Evolutionary conservation across 2,888 invertebrate genomes (phyloP), one percentile per base, ranked within the genome.

Genomic region (Stenodera caucasica): DNA sequence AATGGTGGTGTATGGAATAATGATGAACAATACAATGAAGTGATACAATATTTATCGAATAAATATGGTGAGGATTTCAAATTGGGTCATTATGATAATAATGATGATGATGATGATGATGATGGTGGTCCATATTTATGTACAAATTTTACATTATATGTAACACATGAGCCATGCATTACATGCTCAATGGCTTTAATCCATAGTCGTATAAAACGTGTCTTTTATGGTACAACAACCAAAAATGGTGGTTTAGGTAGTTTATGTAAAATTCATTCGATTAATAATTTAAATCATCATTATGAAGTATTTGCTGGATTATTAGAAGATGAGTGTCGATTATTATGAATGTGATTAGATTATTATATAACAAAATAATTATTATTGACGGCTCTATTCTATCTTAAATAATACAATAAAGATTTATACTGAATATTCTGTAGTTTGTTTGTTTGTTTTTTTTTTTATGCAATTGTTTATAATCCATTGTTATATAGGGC

Each of bases 131-230:
- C 91, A 0, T 95, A 95, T 78, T 81, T 95, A 52, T 94, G 94
- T 80, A 95, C 97, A 0, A 92, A 92, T 2, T 95, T 92, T 78
- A 90, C 93, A 81, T 81, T 92, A 1, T 97, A 94, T 76, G 77
- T 92, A 45, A 85, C 90, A 0, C 84, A 85, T 62, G 98, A 98
- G 77, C 97, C 98, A 0, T 98, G 98, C 80, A 77, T 92, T 0
- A 94, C 98, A 90, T 98, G 98, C 81, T 84, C 94, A 0, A 98
- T 98, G 98, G 97, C 92, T 0, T 81, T 98, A 57, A 85, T 96
- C 0, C 98, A 98, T 79, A 93, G 95, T n/a, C 83, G 98, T 64
- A 88, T 87, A 0, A 87, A 87, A 55, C 84, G 92, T 60, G 88
- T 97, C 2, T 97, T 96, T 78, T 97, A 90, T 75, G 84, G 86